Evolutionary conservation across 2,888 invertebrate species (phyloP), one percentile per base, ranked within the genome.

Genomic region (Plemyria rubiginata): DNA sequence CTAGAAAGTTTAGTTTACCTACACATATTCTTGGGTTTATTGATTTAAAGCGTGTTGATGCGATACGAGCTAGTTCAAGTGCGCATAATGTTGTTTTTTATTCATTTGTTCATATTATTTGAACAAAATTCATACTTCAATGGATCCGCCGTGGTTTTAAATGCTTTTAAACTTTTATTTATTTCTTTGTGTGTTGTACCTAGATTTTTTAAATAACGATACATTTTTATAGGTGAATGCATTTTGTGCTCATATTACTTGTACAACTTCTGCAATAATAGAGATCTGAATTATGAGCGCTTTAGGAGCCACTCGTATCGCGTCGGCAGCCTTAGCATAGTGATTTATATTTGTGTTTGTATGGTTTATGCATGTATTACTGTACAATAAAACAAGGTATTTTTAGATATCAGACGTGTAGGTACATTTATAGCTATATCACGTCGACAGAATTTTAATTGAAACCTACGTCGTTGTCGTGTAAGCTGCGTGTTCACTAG

Each of bases 341-440:
- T 68, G 62, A 73, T 67, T 71, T 71, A 66, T 73, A 74, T 74
- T 74, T 71, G 75, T 80, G 77, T 77, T 77, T 75, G 72, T 65
- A 71, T 73, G 66, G 71, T 72, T 70, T 69, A 54, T 68, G 65
- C 73, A 72, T 40, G 40, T n/a, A n/a, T 13, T 50, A 45, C 75
- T 75, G 71, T 70, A 69, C 70, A 75, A 69, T 51, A 57, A 49
- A 57, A 65, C 57, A 54, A 60, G 53, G 45, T 16, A 45, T 49
- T 53, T 53, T 48, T 29, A 13, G 29, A 40, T 54, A 48, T 16
- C 49, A 3, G 11, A 9, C n/a, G 15, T 56, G 29, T 41, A 13
- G 36, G 36, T 50, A 43, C 29, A 22, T 13, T 32, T 32, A 43
- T 38, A 38, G 13, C 11, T 13, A 38, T 38, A 38, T 46, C 32